Evolutionary conservation across 2,113 vertebrate species (phyloP).

Genomic region (Phoxinus phoxinus): DNA sequence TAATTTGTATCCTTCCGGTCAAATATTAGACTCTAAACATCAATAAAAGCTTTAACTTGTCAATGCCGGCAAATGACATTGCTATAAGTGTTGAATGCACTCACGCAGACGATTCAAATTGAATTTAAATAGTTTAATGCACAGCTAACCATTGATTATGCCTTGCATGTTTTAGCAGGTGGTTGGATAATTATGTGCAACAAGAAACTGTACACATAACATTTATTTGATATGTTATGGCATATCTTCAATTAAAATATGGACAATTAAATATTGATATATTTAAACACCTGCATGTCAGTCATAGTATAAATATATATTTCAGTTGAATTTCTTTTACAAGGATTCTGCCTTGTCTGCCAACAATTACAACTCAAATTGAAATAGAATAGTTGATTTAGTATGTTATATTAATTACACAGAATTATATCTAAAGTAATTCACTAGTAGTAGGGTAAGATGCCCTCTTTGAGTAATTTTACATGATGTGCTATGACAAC

Average conservation of each 20-base stretch:
- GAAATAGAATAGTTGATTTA: too few relatives aligned
- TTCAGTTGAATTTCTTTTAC: too few relatives aligned
- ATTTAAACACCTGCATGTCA: neutral
- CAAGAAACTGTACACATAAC: neutral
- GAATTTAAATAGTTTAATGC: too few relatives aligned
- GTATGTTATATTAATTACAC: too few relatives aligned
- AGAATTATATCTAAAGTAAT: neutral
- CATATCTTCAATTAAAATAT: neutral
- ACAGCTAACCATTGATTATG: too few relatives aligned
- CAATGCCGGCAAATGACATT: too few relatives aligned
- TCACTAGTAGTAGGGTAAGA: neutral
- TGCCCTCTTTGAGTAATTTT: neutral
- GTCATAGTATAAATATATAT: neutral
- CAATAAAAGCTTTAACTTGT: too few relatives aligned
- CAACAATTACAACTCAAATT: neutral
- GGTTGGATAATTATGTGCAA: neutral
- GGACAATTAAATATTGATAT: neutral
- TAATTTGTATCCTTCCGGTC: too few relatives aligned
- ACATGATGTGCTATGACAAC: neutral
- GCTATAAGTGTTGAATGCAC: too few relatives aligned
- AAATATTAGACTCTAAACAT: too few relatives aligned
- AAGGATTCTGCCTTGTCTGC: too few relatives aligned
- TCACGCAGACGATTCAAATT: too few relatives aligned
- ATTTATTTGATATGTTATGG: neutral
- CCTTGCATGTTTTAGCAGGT: neutral